Evolutionary conservation across 2,888 invertebrate species (phyloP), one percentile per base, ranked within the genome.

Genomic region (Hipparchia semele): DNA sequence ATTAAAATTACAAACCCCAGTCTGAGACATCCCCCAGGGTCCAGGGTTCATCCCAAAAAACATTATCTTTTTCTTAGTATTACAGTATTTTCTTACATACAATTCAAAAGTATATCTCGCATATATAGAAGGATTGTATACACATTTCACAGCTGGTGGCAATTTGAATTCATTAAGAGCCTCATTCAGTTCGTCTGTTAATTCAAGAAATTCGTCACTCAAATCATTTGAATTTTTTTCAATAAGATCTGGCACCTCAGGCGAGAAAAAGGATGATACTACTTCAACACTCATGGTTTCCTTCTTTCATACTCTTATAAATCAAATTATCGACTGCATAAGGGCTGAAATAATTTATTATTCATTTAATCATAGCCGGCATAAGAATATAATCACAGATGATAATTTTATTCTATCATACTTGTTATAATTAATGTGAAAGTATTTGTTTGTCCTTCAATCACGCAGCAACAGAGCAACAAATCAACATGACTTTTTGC

Each of bases 21-120:
- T 99, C 89, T 99, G 99, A 49, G 97, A 97, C 99, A 99, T 99
- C 76, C 99, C 99, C 96, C 97, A 98, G 0, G 98, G 98, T n/a
- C 99, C 99, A 12, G 99, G 98, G 91, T 99, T 99, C 97, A 99
- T 98, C 6, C 99, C 99, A 75, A 99, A 94, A 84, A 98, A 97
- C 79, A 99, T 90, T 60, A 99, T 92, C 77, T 94, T 94, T 87
- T 98, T 98, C 33, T 88, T 87, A 0, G 94, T 92, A 72, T 90
- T 94, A 80, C 97, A 96, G 87, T 95, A 97, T 84, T 96, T 96
- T 77, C 94, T 90, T 10, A 98, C 94, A 89, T 97, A 99, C 79
- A 95, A 94, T 79, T 96, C 95, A 90, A 98, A 98, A 23, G 97
- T 95, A 72, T 96, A 94, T 75, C 94, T 95, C 1, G 99, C 99